Evolutionary conservation across 2,888 invertebrate genomes (phyloP).

Genomic region (Rhamnusium bicolor): DNA sequence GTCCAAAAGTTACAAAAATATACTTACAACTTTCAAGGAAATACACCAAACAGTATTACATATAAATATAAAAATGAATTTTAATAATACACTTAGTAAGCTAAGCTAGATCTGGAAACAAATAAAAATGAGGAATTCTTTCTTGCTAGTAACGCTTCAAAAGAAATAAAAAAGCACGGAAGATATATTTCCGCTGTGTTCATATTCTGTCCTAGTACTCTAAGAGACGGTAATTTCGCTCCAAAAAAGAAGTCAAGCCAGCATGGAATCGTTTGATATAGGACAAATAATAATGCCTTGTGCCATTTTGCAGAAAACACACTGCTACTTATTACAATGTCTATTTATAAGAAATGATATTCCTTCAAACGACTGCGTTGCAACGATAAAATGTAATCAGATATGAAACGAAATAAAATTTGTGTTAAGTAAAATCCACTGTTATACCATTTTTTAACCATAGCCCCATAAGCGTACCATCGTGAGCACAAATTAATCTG

Average conservation of each 20-base stretch:
- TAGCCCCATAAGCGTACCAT: no score
- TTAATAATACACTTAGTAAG: background rate
- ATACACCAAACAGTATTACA: no score
- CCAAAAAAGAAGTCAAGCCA: background rate
- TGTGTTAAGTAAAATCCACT: no score
- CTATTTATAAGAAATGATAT: no score
- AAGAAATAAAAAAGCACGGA: background rate
- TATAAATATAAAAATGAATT: no score
- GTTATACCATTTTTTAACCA: no score
- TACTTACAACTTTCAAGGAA: no score
- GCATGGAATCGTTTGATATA: constrained; percentile 2
- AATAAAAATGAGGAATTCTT: background rate
- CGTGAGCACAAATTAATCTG: no score
- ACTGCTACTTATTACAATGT: background rate
- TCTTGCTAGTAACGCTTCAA: background rate
- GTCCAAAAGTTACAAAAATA: no score
- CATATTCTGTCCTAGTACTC: background rate
- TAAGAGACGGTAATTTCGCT: background rate
- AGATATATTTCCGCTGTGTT: background rate
- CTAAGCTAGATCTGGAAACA: background rate
- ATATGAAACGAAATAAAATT: no score
- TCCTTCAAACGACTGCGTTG: no score
- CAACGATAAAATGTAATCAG: no score
- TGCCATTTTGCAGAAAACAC: background rate
- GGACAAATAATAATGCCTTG: constrained; percentile 3